Percentiles rank a stretch among this genome's conserved stretches.
phyloP scores from a whole-genome alignment of 2,888 invertebrate species.

The Maniola hyperantus region DNA sequence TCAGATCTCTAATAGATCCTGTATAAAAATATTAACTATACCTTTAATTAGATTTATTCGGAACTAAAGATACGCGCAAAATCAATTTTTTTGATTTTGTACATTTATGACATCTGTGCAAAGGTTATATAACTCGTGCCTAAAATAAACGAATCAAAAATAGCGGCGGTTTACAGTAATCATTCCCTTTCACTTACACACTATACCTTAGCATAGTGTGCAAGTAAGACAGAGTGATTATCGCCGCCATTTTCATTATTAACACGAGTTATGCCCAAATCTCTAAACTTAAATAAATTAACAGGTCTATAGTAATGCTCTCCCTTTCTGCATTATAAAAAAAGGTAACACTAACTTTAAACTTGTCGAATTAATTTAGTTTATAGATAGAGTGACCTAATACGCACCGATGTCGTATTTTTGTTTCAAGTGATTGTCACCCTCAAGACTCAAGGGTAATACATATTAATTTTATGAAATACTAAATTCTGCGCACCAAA shows the following conservation, averaged over 20 bases:
- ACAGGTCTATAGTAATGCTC: background rate
- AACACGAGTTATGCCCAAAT: background rate
- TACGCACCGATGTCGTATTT: background rate
- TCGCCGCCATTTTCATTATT: background rate
- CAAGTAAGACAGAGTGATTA: too few species aligned
- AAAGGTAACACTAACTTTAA: background rate
- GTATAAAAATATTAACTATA: slow-evolving; percentile 9
- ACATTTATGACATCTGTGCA: background rate
- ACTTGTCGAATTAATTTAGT: background rate
- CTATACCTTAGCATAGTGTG: too few species aligned
- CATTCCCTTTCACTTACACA: too few species aligned
- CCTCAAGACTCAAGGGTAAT: too few species aligned
- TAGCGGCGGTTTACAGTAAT: too few species aligned
- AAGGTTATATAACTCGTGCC: background rate
- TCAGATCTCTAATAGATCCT: slow-evolving; percentile 11
- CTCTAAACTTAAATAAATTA: background rate
- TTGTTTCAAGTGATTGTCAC: background rate
- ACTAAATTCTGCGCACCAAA: too few species aligned
- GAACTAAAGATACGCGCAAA: background rate
- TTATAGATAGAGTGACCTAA: background rate
- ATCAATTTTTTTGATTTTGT: slow-evolving; percentile 7
- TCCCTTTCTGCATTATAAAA: background rate
- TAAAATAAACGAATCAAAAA: too few species aligned
- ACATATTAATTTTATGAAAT: too few species aligned
- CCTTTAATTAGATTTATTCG: background rate